A percentile compares a stretch with the other conserved stretches of the same genome.
These are phyloP conservation scores for Pterois miles DNA, from an alignment of 2,797 vertebrate species.

Conservation along the genomic window DNA sequence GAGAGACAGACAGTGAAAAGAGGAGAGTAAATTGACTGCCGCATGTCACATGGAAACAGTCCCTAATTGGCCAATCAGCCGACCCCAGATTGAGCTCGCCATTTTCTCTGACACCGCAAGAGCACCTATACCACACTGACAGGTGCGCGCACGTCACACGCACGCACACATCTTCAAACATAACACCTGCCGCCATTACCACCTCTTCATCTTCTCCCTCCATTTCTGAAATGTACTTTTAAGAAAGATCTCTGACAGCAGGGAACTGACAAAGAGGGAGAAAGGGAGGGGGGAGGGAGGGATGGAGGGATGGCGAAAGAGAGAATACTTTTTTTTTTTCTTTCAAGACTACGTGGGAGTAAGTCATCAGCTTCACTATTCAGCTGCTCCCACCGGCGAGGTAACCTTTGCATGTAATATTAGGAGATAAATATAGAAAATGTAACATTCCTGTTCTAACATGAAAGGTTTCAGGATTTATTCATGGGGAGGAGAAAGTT, in stretches of 20 bases:
- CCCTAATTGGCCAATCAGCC: slow-evolving; percentile 82
- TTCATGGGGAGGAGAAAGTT: background rate
- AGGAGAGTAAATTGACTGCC: slow-evolving; percentile 74
- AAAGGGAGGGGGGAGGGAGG: slow-evolving; percentile 20
- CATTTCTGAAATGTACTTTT: slow-evolving; percentile 68
- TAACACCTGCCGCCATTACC: slow-evolving; percentile 71
- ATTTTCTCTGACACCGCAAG: slow-evolving; percentile 65
- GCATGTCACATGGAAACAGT: slow-evolving; percentile 80
- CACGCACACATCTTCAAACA: slow-evolving; percentile 54
- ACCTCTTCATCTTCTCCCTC: slow-evolving; percentile 70
- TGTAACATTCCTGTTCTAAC: background rate
- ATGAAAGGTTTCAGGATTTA: background rate
- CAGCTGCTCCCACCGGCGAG: background rate
- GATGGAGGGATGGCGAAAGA: slow-evolving; percentile 1
- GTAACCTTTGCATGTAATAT: slow-evolving; percentile 16
- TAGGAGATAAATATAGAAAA: slow-evolving; percentile 2
- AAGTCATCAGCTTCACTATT: slow-evolving; percentile 27
- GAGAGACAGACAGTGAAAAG: slow-evolving; percentile 54
- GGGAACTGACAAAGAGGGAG: slow-evolving; percentile 41
- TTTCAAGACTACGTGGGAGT: slow-evolving; percentile 5
- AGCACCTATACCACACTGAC: slow-evolving; percentile 66
- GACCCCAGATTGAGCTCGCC: slow-evolving; percentile 71
- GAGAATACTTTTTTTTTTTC: background rate
- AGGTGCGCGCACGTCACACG: slow-evolving; percentile 23
- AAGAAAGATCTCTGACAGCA: slow-evolving; percentile 60